Conservation (phyloP, 2,797 vertebrate species). For the Choloepus didactylus region DNA sequence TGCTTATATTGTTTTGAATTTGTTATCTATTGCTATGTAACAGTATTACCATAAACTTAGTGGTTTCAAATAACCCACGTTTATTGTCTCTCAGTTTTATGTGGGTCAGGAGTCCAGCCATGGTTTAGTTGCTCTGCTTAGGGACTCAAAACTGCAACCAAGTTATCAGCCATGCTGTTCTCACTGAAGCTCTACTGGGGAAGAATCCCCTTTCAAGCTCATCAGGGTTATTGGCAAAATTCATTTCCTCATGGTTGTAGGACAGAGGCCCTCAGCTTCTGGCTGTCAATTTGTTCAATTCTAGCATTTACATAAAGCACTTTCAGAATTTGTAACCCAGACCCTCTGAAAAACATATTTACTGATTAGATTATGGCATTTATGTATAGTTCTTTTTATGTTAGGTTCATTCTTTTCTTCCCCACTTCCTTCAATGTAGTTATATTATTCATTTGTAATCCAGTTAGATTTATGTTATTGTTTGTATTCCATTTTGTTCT, state of each 20-base stretch:
- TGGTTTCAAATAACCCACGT: neutral
- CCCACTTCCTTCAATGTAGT: neutral
- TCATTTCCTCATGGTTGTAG: neutral
- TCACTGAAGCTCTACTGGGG: neutral
- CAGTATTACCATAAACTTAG: neutral
- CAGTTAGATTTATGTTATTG: neutral
- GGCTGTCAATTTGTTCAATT: slow-evolving; percentile 12
- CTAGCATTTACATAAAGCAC: neutral
- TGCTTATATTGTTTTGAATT: neutral
- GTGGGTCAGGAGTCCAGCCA: neutral
- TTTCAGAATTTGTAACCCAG: slow-evolving; percentile 18
- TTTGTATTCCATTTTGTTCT: neutral
- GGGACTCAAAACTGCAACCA: neutral
- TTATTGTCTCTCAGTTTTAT: neutral
- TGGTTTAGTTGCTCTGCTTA: neutral
- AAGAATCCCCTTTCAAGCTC: neutral
- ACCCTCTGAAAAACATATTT: neutral
- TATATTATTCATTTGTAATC: neutral
- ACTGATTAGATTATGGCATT: neutral
- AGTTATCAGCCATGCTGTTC: neutral
- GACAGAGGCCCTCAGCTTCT: neutral
- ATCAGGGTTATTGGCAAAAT: neutral
- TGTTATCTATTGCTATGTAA: neutral
- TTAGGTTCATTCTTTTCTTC: neutral
- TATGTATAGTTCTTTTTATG: neutral